Evolutionary conservation across 2,113 vertebrate genomes (phyloP), one percentile per base, ranked within the genome.

Genomic region (Mustelus asterias): DNA sequence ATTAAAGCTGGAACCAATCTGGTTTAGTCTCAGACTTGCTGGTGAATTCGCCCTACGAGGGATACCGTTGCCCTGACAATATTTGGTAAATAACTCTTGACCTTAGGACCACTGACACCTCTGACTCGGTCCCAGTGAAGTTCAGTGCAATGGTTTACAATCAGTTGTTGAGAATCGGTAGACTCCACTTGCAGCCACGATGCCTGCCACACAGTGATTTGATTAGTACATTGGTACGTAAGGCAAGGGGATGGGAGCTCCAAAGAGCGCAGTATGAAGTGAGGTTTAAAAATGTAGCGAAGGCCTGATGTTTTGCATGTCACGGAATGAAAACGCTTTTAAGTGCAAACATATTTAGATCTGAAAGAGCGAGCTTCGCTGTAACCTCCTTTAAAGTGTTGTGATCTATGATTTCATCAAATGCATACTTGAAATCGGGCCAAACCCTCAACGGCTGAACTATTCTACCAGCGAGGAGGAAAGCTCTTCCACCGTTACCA

Each of bases 381-480:
- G 67, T 14, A 72, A 69, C 41, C 69, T 72, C 67, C 20, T 94
- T 94, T 95, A 48, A 95, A 95, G 93, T 48, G 44, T 72, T 29
- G 37, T 72, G 65, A 95, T 76, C 67, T 69, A 72, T 95, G 94
- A 70, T 95, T 95, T 72, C 67, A 95, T 95, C 69, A 72, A 72
- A 95, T 95, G 29, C 94, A 95, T 95, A 76, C 69, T 95, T 95
- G 94, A 72, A 95, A 48, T 54, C 9, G 41, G 16, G 94, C 94
- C 94, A 95, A 76, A 70, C 69, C 69, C 44, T 72, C 67, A 72
- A 70, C 1, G 44, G 94, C 94, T 41, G 41, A 76, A 95, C 37
- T 16, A 54, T 72, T 95, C 11, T 14, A 54, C 67, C 37, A 33
- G 69, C 14, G 69, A 26, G 14, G 48, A 48, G 69, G 70, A 33